Conservation (phyloP, 2,113 vertebrate genomes). For the Calonectris borealis region DNA sequence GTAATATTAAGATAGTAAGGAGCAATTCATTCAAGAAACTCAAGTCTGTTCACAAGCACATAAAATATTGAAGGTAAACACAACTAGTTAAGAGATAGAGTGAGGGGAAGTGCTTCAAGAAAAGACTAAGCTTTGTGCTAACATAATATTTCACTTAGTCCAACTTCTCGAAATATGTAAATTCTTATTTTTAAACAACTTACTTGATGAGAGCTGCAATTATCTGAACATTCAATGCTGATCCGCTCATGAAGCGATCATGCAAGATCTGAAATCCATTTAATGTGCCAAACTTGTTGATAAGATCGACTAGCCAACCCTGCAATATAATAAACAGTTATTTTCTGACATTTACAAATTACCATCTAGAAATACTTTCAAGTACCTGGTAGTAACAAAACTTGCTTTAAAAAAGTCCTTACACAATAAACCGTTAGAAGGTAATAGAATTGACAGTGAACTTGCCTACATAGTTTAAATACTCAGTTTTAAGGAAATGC, state of each 20-base stretch:
- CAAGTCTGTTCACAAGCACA: not conserved
- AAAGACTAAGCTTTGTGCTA: not conserved
- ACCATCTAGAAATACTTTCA: not conserved
- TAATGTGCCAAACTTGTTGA: slow-evolving; percentile 99
- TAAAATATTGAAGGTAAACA: not conserved
- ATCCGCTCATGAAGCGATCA: slow-evolving; percentile 98
- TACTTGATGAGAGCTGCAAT: slow-evolving; percentile 99
- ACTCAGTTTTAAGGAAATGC: not conserved
- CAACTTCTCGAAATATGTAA: not conserved
- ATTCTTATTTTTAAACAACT: slow-evolving; percentile 50
- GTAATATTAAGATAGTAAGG: not conserved
- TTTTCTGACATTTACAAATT: not conserved
- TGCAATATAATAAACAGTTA: slow-evolving; percentile 66
- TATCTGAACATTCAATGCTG: slow-evolving; percentile 99
- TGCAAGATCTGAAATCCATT: slow-evolving; percentile 99
- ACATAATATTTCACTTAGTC: not conserved
- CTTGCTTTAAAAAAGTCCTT: not conserved
- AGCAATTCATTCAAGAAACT: not conserved
- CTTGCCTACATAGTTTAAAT: not conserved
- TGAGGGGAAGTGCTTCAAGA: not conserved
- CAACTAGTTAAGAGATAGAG: not conserved
- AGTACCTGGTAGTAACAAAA: not conserved
- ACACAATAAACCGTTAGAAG: not conserved
- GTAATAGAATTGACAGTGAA: not conserved
- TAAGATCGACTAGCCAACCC: slow-evolving; percentile 99